Percentiles rank a stretch among this genome's conserved stretches.
These are phyloP conservation scores for Pterostichus niger DNA, from an alignment of 2,888 invertebrate species.

Conservation along the genomic window DNA sequence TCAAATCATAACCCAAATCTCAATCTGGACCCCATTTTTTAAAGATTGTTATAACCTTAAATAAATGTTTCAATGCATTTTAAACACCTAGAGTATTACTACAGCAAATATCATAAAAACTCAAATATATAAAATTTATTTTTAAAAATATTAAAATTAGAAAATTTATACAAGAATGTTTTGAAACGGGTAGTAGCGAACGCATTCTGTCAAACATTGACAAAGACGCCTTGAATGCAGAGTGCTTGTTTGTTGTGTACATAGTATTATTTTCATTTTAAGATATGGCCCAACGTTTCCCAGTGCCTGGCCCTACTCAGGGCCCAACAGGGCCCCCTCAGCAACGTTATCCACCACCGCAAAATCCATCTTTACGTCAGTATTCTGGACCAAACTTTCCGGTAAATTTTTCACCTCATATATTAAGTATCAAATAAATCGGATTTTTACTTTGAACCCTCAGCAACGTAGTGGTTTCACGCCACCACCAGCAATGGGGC, in stretches of 20 bases:
- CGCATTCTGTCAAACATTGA: constrained; percentile 47
- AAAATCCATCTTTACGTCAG: constrained; percentile 83
- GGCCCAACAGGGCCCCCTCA: constrained; percentile 80
- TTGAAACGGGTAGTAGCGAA: constrained; percentile 48
- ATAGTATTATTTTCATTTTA: constrained; percentile 49
- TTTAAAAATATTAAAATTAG: constrained; percentile 31
- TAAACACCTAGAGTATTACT: background rate
- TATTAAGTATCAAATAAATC: background rate
- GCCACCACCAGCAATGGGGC: constrained; percentile 81
- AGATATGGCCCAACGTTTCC: constrained; percentile 80
- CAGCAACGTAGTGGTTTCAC: constrained; percentile 85
- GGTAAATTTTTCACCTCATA: constrained; percentile 75
- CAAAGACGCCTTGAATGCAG: constrained; percentile 22
- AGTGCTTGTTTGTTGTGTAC: constrained; percentile 30
- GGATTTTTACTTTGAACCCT: constrained; percentile 69
- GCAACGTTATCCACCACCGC: constrained; percentile 82
- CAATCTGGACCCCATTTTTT: constrained; percentile 19
- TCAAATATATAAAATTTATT: background rate
- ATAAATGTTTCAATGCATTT: background rate
- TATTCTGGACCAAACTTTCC: constrained; percentile 88
- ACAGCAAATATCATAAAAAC: background rate
- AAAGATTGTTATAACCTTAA: constrained; percentile 7
- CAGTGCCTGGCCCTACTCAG: constrained; percentile 78
- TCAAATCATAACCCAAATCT: constrained; percentile 51
- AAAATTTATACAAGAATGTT: constrained; percentile 25